Conservation (phyloP, 30 jellyfish, hydroid and myxozoan genomes). For the Cassiopea xamachana region DNA sequence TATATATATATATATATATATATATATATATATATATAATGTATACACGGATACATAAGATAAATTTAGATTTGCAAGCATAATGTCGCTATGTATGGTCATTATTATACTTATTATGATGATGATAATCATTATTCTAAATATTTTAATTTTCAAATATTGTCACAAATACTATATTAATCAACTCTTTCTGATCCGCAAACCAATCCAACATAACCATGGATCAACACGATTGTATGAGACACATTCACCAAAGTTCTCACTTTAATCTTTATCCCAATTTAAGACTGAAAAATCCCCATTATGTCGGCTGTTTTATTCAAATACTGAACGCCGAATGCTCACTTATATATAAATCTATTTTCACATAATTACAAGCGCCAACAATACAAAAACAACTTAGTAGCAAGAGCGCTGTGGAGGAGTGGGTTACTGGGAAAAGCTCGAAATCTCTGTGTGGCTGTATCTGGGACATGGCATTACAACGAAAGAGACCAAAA, state of each 20-base stretch:
- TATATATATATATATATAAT: no score
- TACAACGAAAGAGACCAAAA: no score
- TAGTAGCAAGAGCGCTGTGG: no score
- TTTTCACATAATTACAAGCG: background rate
- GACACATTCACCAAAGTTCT: background rate
- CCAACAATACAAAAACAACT: background rate
- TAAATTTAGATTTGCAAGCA: no score
- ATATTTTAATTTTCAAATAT: background rate
- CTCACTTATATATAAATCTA: background rate
- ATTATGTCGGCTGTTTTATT: background rate
- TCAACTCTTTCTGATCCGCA: background rate
- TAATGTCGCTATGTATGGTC: no score
- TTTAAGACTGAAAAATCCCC: background rate
- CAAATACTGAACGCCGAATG: background rate
- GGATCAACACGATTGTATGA: background rate
- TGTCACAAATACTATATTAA: no score
- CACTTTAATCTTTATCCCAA: background rate
- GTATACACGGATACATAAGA: no score
- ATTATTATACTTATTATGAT: no score
- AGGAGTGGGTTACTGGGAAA: no score
- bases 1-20: no score
- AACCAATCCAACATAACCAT: background rate
- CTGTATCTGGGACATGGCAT: no score
- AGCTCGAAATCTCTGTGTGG: no score
- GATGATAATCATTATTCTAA: background rate